Evolutionary conservation across 2,888 invertebrate species (phyloP), one percentile per base, ranked within the genome.

Genomic region (Catotricha subobsoleta): DNA sequence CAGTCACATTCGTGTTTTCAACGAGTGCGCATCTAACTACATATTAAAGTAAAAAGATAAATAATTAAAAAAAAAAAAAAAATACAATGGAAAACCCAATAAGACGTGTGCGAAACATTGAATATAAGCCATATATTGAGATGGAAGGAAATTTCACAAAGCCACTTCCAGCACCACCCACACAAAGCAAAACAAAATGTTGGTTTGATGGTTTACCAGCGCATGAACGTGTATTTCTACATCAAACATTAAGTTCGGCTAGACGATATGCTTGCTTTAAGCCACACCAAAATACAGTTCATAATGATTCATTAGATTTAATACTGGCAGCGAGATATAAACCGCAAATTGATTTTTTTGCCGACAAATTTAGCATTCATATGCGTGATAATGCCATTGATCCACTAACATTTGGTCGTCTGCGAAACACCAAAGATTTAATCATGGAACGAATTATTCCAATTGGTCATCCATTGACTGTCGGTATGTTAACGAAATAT

Each of bases 251-350:
- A 46, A 64, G 66, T 44, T 69, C 68, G 25, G 64, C 66, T 6
- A 61, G 69, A 23, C 58, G 64, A 47, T 64, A 57, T 50, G 62
- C 60, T 28, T 55, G 62, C 34, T 70, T 64, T 48, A 47, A 51
- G 8, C 53, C 50, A 10, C 51, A 51, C 43, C 44, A 50, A 2
- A 18, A 21, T 12, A 36, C 16, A 34, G 51, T 59, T 23, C 80
- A 81, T 1, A 62, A 66, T 18, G 81, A 83, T 54, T 69, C 73
- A 35, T 61, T 84, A 43, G 84, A 84, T 54, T 65, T 80, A 40
- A 61, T 72, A 6, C 58, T 84, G 39, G 62, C 69, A 4, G 66
- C 80, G 0, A 68, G 74, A 1, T 84, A 82, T 54, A 66, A 75
- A 50, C 80, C 82, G 45, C 69, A 69, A 0, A 15, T 6, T 10